Percentiles rank a stretch among this genome's conserved stretches.
Conservation (phyloP, 2,113 vertebrate species). For the Pogona vitticeps region DNA sequence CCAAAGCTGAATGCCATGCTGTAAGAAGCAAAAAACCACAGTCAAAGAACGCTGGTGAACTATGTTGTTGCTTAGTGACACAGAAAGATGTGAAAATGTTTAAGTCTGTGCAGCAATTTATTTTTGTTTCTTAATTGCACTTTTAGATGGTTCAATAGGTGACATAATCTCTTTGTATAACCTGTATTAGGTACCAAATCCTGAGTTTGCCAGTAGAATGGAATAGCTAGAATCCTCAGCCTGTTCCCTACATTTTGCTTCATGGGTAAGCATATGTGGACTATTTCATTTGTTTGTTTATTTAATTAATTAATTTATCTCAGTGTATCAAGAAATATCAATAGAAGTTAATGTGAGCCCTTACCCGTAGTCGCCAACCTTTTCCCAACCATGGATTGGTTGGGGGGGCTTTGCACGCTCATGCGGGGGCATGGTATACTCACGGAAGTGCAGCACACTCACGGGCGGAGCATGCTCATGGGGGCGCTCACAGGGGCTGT, state of each 20-base stretch:
- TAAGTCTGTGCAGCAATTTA: neutral
- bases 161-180: neutral
- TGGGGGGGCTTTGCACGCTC: no score
- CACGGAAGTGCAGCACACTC: no score
- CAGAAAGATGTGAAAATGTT: neutral
- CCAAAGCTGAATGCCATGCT: no score
- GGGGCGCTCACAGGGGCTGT: no score
- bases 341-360: no score
- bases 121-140: no score
- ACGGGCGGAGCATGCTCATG: no score
- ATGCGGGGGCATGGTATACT: no score
- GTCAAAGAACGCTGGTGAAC: neutral
- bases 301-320: neutral
- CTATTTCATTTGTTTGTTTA: neutral
- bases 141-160: no score
- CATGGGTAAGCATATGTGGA: neutral
- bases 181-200: neutral
- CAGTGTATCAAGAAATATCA: no score
- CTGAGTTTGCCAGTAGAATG: neutral
- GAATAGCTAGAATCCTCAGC: neutral
- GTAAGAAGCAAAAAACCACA: neutral
- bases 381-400: no score
- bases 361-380: no score
- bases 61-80: neutral
- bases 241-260: neutral